Percentiles rank a stretch among this genome's conserved stretches.
phyloP scores from a whole-genome alignment of 2,113 vertebrate genomes.

The Cyanistes caeruleus region DNA sequence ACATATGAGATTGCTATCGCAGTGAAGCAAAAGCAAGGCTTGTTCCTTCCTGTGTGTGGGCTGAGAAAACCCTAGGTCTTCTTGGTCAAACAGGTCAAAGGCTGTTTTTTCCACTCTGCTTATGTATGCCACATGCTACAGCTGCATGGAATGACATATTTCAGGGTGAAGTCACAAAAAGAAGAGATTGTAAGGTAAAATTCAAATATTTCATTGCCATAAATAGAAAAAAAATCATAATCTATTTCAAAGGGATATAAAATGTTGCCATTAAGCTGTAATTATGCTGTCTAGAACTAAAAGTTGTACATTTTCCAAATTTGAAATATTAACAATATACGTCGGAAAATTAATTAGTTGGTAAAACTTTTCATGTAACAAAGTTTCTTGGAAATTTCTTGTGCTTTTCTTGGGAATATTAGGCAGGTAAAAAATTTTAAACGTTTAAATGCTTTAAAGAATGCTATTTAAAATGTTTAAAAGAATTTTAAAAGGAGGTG shows the following conservation, averaged over 20 bases:
- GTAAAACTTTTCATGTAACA: neutral
- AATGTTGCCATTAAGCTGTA: neutral
- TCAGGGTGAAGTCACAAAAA: neutral
- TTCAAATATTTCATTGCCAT: neutral
- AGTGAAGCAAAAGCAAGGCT: neutral
- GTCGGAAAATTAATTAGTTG: neutral
- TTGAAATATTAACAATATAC: neutral
- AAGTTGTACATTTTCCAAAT: neutral
- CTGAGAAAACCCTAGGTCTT: neutral
- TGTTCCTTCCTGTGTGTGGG: conserved; percentile 35
- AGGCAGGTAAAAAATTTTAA: neutral
- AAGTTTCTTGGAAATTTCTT: neutral
- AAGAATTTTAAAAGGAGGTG: neutral
- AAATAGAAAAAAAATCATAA: neutral
- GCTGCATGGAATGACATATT: neutral
- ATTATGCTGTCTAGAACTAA: neutral
- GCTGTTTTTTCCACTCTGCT: neutral
- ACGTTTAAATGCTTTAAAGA: neutral
- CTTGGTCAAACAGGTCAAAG: neutral
- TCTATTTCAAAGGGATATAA: neutral
- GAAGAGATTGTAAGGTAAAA: neutral
- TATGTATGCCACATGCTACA: neutral
- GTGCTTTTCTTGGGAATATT: neutral
- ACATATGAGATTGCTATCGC: accelerated
- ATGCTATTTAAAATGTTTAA: no score